Percentiles rank a stretch among this genome's conserved stretches.
These are phyloP conservation scores for Oncorhynchus mykiss DNA, from an alignment of 2,113 vertebrate genomes.

Conservation along the genomic window DNA sequence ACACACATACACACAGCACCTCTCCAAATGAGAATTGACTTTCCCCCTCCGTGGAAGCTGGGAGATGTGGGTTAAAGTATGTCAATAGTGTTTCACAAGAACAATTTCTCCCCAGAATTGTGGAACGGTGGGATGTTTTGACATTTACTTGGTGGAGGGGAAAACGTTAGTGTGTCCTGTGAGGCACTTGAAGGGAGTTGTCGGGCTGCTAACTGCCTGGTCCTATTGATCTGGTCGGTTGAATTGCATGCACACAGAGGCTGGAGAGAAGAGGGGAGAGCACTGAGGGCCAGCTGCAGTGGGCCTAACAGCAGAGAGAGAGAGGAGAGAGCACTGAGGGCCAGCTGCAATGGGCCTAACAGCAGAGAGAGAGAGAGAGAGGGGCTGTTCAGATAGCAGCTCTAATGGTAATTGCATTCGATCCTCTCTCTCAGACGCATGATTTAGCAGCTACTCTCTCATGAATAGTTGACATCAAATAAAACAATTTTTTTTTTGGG, in stretches of 20 bases:
- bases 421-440: slow-evolving; percentile 82
- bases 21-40: slow-evolving; percentile 90
- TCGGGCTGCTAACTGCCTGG: slow-evolving; percentile 84
- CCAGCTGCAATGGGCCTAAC: no score
- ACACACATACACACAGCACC: no score
- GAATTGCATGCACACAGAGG: slow-evolving; percentile 90
- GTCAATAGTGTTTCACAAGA: slow-evolving; percentile 97
- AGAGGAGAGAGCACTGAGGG: no score
- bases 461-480: slow-evolving; percentile 88
- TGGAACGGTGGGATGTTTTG: slow-evolving; percentile 82
- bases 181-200: slow-evolving; percentile 82
- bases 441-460: slow-evolving; percentile 81
- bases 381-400: slow-evolving; percentile 77
- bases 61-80: slow-evolving; percentile 90
- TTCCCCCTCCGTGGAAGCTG: slow-evolving; percentile 70
- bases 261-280: slow-evolving; percentile 61
- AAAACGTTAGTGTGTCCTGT: slow-evolving; percentile 80
- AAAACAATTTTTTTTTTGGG: no score
- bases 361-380: slow-evolving; percentile 8
- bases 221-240: slow-evolving; percentile 90
- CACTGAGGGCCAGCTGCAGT: slow-evolving; percentile 82
- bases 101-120: slow-evolving; percentile 88
- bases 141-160: slow-evolving; percentile 87
- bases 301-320: no score
- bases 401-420: slow-evolving; percentile 99